A percentile compares a stretch with the other conserved stretches of the same genome.
Conservation (phyloP, 2,888 invertebrate species). For the Pteria penguin region DNA sequence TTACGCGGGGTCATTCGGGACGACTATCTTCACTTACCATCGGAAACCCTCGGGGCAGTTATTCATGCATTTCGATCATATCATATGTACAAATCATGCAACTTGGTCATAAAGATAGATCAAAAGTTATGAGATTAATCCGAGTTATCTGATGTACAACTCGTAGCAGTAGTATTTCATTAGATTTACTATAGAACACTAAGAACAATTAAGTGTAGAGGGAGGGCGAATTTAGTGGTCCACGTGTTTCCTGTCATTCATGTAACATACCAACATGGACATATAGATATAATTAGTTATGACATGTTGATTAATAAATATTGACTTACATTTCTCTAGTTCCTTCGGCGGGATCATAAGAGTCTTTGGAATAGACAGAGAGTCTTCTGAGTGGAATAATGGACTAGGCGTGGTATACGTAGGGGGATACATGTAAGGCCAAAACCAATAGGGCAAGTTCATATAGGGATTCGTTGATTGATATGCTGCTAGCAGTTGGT, state of each 20-base stretch:
- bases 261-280: no score
- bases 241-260: no score
- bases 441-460: constrained; percentile 57
- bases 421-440: constrained; percentile 56
- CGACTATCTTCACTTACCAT: no score
- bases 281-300: no score
- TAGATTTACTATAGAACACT: no score
- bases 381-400: constrained; percentile 60
- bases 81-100: not conserved
- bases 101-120: not conserved
- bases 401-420: constrained; percentile 59
- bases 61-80: not conserved
- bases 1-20: not conserved
- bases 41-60: not conserved
- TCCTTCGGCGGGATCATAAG: constrained; percentile 75
- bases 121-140: no score
- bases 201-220: no score
- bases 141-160: no score
- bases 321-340: constrained; percentile 76
- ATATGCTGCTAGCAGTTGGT: constrained; percentile 33
- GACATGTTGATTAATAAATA: no score
- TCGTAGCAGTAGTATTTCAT: no score
- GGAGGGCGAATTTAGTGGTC: no score
- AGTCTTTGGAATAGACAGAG: constrained; percentile 62
- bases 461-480: constrained; percentile 42